Evolutionary conservation across 2,888 invertebrate genomes (phyloP), one percentile per base, ranked within the genome.

Genomic region (Sminthurinus aureus): DNA sequence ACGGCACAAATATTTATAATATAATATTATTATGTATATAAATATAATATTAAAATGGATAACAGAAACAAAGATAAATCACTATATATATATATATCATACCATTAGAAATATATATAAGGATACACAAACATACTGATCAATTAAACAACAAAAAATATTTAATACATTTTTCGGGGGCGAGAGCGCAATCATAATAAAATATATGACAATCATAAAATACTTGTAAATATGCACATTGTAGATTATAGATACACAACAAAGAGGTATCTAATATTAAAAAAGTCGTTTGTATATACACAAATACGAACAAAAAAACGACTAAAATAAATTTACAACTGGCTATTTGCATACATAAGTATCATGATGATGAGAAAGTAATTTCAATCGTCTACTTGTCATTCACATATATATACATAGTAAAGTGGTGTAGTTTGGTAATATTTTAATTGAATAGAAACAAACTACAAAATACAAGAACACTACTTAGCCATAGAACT

Each of bases 1-100:
- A 26, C 51, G 75, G 52, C 75, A 75, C 75, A 75, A 50, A 38
- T 15, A 75, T n/a, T 20, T 38, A n/a, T 75, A 0, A 75, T 26
- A 73, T 26, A 24, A 22, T 71, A 71, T 20, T 20, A 20, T 12
- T 71, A 71, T 22, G 20, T 2, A 71, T 71, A 12, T 71, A 71
- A 71, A 11, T 13, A 13, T n/a, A 12, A 51, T 52, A 75, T 3
- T 26, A 71, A 71, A 71, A 71, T 71, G 12, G 24, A 71, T 13
- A 71, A 24, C 24, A 24, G 6, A 38, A 24, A 22, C 71, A 71
- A 22, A 71, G 67, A 69, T 22, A 20, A 20, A 69, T 69, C 13
- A 20, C 13, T 69, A n/a, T 3, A 69, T 69, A 67, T 69, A 1
- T 69, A 69, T 6, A 67, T 6, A 52, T 8, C 8, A 13, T 52